Evolutionary conservation across 2,888 invertebrate species (phyloP).

Genomic region (Choreutis nemorana): DNA sequence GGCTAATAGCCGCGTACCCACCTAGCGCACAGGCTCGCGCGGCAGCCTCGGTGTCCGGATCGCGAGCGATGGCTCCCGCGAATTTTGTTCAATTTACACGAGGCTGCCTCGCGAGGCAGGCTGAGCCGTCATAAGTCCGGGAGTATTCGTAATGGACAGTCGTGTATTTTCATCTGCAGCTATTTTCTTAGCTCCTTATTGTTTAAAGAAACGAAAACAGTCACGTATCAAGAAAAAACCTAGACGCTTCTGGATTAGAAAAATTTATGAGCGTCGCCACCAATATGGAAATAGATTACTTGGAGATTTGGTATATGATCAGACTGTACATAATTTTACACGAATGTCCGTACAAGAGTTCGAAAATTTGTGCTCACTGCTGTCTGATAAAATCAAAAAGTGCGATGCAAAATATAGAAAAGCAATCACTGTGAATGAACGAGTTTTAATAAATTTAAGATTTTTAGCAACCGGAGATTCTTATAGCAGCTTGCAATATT

Average conservation of each 20-base stretch:
- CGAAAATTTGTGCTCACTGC: conserved; percentile 13
- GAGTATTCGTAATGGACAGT: conserved; percentile 15
- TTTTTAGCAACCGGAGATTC: conserved; percentile 9
- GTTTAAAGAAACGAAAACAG: conserved; percentile 13
- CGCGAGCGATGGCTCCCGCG: conserved; percentile 8
- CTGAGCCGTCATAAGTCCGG: conserved; percentile 13
- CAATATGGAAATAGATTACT: conserved; percentile 12
- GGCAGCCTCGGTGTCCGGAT: conserved; percentile 3
- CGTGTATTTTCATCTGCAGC: conserved; percentile 15
- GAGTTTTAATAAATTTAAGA: conserved; percentile 6
- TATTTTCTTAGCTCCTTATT: conserved; percentile 13
- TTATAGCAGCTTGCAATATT: conserved; percentile 7
- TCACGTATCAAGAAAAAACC: conserved; percentile 13
- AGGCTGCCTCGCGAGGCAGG: conserved; percentile 12
- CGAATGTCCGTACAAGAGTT: conserved; percentile 10
- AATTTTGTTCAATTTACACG: conserved; percentile 11
- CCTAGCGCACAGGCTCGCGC: conserved; percentile 5
- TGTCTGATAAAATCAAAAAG: conserved; percentile 11
- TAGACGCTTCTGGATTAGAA: conserved; percentile 13
- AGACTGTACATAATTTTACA: conserved; percentile 10
- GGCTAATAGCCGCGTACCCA: conserved; percentile 7
- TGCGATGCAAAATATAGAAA: conserved; percentile 9
- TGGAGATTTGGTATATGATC: too few relatives aligned
- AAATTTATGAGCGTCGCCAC: conserved; percentile 12
- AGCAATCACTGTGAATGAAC: conserved; percentile 8